These are phyloP conservation scores for Xenops minutus DNA, from an alignment of 2,797 vertebrate genomes.

Conservation along the genomic window DNA sequence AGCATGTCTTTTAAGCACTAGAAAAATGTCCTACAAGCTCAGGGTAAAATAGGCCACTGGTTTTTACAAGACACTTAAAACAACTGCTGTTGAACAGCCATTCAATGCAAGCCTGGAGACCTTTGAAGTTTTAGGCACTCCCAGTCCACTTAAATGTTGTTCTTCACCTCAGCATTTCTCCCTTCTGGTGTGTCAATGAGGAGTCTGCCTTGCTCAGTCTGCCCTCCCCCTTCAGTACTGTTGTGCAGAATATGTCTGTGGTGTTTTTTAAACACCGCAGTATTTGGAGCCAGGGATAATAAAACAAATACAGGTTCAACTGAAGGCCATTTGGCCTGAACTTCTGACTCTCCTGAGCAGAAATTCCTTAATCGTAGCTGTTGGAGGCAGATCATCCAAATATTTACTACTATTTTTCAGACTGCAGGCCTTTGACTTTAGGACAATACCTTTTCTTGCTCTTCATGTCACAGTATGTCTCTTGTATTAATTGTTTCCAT, in stretches of 20 bases:
- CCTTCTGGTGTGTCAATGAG: not conserved
- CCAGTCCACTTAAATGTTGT: not conserved
- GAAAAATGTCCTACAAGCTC: not conserved
- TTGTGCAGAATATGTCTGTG: not conserved
- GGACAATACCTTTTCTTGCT: not conserved
- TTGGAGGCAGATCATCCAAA: not conserved
- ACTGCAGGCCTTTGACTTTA: not conserved
- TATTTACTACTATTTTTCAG: not conserved
- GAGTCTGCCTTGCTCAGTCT: not conserved
- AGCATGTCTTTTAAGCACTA: not conserved
- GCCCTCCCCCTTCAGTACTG: fast-evolving
- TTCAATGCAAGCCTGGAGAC: not conserved
- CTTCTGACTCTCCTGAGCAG: not conserved
- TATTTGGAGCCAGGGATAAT: not conserved
- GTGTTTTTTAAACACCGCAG: not conserved
- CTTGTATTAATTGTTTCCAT: not conserved
- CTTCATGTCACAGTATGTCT: not conserved
- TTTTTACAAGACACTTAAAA: not conserved
- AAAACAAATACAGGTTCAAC: not conserved
- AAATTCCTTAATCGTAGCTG: not conserved
- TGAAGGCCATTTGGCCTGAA: not conserved
- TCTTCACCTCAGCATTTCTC: not conserved
- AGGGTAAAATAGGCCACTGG: not conserved
- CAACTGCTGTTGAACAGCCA: not conserved
- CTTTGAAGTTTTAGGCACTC: not conserved